Percentiles rank a stretch among this genome's conserved stretches.
Conservation (phyloP, 2,113 vertebrate genomes). For the Antennarius striatus region DNA sequence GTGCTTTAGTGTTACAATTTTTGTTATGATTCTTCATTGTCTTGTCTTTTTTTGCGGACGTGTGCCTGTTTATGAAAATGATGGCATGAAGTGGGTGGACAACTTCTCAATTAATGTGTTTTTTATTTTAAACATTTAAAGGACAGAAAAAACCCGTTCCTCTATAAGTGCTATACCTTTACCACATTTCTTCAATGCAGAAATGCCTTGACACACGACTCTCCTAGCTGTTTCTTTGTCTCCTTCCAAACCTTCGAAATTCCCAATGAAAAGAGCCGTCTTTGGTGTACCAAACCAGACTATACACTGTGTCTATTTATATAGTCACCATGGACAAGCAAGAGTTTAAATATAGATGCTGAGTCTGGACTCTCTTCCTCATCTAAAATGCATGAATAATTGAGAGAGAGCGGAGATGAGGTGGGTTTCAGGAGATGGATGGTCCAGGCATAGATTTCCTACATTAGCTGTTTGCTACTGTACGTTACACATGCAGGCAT, state of each 20-base stretch:
- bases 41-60: no score
- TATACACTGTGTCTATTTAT: slow-evolving; percentile 77
- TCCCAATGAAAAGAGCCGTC: slow-evolving; percentile 46
- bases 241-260: slow-evolving; percentile 11
- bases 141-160: neutral
- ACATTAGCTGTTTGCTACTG: slow-evolving; percentile 44
- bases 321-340: slow-evolving; percentile 64
- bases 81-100: neutral
- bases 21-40: no score
- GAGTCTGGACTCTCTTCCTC: slow-evolving; percentile 80
- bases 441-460: slow-evolving; percentile 57
- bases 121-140: neutral
- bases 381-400: slow-evolving; percentile 80
- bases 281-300: slow-evolving; percentile 51
- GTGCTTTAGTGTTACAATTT: no score
- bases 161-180: slow-evolving; percentile 1
- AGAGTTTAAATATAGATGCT: slow-evolving; percentile 80
- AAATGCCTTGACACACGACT: slow-evolving; percentile 1
- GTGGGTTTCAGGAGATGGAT: slow-evolving; percentile 74
- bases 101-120: neutral
- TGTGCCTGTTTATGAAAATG: no score
- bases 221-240: slow-evolving; percentile 17
- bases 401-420: slow-evolving; percentile 70
- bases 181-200: slow-evolving; percentile 1
- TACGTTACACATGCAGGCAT: slow-evolving; percentile 44